Evolutionary conservation across 2,888 invertebrate species (phyloP), one percentile per base, ranked within the genome.

Genomic region (Pandemis corylana): DNA sequence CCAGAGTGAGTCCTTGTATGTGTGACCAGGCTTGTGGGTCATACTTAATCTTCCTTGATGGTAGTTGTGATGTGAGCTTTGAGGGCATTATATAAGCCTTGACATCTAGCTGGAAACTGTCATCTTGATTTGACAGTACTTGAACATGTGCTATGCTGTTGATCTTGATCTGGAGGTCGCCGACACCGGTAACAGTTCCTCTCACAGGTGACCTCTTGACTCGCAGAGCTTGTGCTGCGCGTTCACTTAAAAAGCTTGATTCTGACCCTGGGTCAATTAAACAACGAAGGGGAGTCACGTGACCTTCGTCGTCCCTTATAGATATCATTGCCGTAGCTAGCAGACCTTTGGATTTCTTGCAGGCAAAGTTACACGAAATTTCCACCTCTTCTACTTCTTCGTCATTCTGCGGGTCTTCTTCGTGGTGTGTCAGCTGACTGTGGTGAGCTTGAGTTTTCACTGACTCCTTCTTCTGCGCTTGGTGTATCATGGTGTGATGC

Each of bases 401-500:
- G 28, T 67, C 46, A 28, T 46, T 56, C 42, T 66, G n/a, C 36
- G 49, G 10, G 41, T 68, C 53, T 10, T 44, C 42, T 51, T 51
- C 13, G 5, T 13, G 13, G 0, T 73, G 51, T 9, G 46, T 65
- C 59, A 71, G n/a, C 41, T 72, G 71, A 20, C 65, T 70, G 28
- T 66, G 46, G 7, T 68, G 65, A 42, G 41, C 64, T 70, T 68
- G 15, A 20, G 13, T 41, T 20, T 13, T 46, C 15, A 20, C 68
- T 65, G 65, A 62, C 49, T 76, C 65, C 44, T 69, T 73, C 28
- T 28, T 63, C 41, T 28, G 42, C 5, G 9, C 7, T 72, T 77
- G 73, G 74, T 82, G 80, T 49, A 82, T 68, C 10, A 80, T 72
- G 9, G 80, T 67, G 68, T 82, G 82, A 56, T 81, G 82, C 49